Conservation (phyloP, 2,888 invertebrate species). For the Teleiodes luculella region DNA sequence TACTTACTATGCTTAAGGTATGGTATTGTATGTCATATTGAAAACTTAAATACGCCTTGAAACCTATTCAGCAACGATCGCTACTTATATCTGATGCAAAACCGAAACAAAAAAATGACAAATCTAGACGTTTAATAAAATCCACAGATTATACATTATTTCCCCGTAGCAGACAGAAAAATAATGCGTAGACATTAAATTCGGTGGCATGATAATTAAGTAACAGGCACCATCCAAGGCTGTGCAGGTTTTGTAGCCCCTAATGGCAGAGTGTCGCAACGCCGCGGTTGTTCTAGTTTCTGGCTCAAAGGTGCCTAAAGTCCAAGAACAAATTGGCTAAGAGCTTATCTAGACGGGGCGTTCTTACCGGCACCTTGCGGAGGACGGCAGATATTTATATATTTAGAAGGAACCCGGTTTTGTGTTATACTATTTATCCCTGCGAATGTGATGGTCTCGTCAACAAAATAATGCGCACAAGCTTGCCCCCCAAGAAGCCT, state of each 20-base stretch:
- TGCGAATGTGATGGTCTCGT: no score
- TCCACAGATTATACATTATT: background rate
- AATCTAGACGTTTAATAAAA: background rate
- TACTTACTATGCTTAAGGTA: no score
- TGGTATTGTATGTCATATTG: no score
- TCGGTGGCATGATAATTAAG: slow-evolving; percentile 77
- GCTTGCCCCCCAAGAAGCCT: no score
- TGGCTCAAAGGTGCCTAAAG: slow-evolving; percentile 65
- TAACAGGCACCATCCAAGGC: slow-evolving; percentile 72
- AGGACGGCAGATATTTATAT: no score
- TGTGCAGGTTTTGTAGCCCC: slow-evolving; percentile 58
- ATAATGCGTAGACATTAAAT: slow-evolving; percentile 53
- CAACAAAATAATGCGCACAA: no score
- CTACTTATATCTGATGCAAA: no score
- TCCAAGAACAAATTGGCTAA: slow-evolving; percentile 71
- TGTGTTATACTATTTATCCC: no score
- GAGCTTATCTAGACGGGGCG: slow-evolving; percentile 21
- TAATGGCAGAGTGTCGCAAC: slow-evolving; percentile 63
- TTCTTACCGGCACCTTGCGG: background rate
- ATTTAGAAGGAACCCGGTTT: no score
- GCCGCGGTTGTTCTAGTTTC: slow-evolving; percentile 57
- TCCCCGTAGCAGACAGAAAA: slow-evolving; percentile 38
- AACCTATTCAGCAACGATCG: no score
- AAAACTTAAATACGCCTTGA: no score
- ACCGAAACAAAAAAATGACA: no score